phyloP scores from a whole-genome alignment of 1,140 invertebrate genomes.

The Pectinophora gossypiella region DNA sequence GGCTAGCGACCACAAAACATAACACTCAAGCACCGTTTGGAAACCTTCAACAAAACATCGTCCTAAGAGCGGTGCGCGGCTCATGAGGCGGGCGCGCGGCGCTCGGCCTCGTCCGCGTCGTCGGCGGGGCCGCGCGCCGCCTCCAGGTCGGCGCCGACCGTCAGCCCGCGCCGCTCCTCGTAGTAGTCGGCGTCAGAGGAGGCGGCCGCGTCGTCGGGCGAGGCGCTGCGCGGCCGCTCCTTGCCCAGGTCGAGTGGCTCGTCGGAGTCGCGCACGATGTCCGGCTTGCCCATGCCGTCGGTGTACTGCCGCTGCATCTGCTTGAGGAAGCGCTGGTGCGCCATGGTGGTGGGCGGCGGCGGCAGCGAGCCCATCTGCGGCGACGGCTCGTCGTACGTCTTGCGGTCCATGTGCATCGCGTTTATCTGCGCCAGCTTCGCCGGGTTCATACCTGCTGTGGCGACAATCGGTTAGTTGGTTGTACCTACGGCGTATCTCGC shows the following conservation, averaged over 20 bases:
- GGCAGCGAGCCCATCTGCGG: conserved; percentile 68
- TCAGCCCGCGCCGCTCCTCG: too few species aligned
- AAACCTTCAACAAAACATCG: conserved; percentile 57
- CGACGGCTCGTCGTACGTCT: conserved; percentile 66
- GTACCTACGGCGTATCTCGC: not conserved
- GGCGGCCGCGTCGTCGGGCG: conserved; percentile 46
- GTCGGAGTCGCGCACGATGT: conserved; percentile 62
- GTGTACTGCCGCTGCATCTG: conserved; percentile 77
- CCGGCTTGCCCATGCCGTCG: conserved; percentile 55
- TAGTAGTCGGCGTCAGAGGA: conserved; percentile 70
- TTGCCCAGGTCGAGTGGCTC: conserved; percentile 69
- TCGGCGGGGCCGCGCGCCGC: not conserved
- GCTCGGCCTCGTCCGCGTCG: not conserved
- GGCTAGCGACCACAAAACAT: conserved; percentile 59
- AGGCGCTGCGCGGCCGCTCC: conserved; percentile 53
- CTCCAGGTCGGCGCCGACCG: not conserved
- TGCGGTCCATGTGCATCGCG: conserved; percentile 79
- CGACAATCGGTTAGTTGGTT: not conserved
- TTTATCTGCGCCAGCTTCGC: conserved; percentile 84
- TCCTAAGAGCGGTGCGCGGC: conserved; percentile 15
- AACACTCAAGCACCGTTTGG: conserved; percentile 67
- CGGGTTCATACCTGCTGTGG: conserved; percentile 75
- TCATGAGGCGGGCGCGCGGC: not conserved
- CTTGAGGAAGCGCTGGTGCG: conserved; percentile 77
- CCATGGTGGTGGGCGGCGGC: conserved; percentile 61